Base-by-base conservation (phyloP, 2,797 vertebrate species). In the Borostomias antarcticus region DNA sequence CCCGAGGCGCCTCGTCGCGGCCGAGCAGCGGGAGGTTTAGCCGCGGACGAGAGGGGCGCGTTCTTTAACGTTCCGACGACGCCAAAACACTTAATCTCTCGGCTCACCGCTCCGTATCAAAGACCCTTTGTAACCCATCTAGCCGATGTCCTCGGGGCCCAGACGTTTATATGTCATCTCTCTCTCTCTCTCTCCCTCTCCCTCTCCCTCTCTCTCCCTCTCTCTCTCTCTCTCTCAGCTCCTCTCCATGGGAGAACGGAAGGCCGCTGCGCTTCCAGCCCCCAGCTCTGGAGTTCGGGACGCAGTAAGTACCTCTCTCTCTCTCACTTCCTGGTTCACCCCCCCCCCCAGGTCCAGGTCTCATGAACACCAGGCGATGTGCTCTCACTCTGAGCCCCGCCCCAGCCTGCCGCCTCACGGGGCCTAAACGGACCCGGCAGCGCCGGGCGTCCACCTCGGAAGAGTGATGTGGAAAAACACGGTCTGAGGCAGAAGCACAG, bases 261-360 rank as follows among this genome's bases (percentile, higher is more conserved):
- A 96, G 90, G 85, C 91, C 90, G 47, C 89, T 99, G 86, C 89
- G 92, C 90, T 96, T 99, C 85, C 94, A 97, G 77, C 97, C 97
- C 0, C 93, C 95, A 68, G 87, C 89, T 70, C 80, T 98, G 86
- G 95, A 97, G 90, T 99, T 98, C 85, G 95, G 95, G 85, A 88
- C 91, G 74, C 97, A 98, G 97, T 99, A 90, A 96, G 93, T 89
- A 13, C 45, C 62, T 8, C 21, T 78, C 17, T 37, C 45, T 17
- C 54, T 45, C 40, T 45, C 26, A 62, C 61, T 68, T 69, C 35
- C 4, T 62, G 1, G 9, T 77, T 70, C 21, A 68, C 45, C 30
- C 48, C 37, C 30, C 25, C 21, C 13, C 48, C 37, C 6, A 66
- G 47, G 26, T 15, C 35, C 19, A 0, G 43, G 61, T 43, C 45